Percentiles rank a stretch among this genome's conserved stretches.
These are phyloP conservation scores for Lasioglossum zephyrum DNA, from an alignment of 2,888 invertebrate genomes.

Conservation along the genomic window DNA sequence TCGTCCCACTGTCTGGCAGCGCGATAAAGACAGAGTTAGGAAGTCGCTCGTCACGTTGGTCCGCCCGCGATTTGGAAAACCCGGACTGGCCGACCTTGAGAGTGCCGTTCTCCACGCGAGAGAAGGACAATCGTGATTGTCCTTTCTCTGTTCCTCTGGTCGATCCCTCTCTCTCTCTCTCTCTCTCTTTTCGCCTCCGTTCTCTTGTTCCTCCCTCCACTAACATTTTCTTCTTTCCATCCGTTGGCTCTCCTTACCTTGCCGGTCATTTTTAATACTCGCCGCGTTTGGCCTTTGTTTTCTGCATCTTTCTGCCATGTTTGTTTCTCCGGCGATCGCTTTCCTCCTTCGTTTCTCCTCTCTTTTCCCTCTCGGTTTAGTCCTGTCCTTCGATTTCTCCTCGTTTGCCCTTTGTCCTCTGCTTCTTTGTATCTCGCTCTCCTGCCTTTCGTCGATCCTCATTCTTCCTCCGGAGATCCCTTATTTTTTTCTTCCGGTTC, in stretches of 20 bases:
- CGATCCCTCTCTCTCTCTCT: background rate
- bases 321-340: background rate
- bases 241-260: background rate
- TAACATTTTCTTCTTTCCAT: slow-evolving; percentile 11
- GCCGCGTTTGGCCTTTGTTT: background rate
- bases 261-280: background rate
- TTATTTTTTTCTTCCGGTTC: background rate
- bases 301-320: background rate
- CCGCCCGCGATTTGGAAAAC: slow-evolving; percentile 81
- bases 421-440: background rate
- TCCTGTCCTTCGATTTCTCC: background rate
- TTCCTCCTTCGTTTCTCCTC: background rate
- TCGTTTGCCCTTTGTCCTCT: background rate
- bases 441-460: background rate
- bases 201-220: background rate
- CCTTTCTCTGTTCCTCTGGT: slow-evolving; percentile 32
- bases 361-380: background rate
- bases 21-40: slow-evolving; percentile 78
- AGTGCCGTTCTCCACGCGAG: slow-evolving; percentile 67
- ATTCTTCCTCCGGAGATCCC: background rate
- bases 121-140: slow-evolving; percentile 59
- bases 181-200: background rate
- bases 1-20: slow-evolving; percentile 11
- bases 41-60: slow-evolving; percentile 76
- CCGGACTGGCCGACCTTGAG: slow-evolving; percentile 80